Conservation (phyloP, 2,888 invertebrate genomes). For the Pinctada fucata region DNA sequence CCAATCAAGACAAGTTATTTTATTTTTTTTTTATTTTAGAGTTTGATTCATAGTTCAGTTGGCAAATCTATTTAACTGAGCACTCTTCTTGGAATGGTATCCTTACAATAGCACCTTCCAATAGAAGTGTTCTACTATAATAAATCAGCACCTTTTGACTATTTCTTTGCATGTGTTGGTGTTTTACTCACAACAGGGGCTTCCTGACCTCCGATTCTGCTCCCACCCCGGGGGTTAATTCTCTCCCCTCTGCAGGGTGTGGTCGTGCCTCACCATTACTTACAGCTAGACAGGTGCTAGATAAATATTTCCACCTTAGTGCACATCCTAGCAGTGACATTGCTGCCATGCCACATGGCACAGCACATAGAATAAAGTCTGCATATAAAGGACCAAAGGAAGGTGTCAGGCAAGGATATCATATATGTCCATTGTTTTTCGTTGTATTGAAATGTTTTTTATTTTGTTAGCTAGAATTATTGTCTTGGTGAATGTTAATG, state of each 20-base stretch:
- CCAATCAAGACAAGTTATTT: too few relatives aligned
- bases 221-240: conserved; percentile 11
- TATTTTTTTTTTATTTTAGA: too few relatives aligned
- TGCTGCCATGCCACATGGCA: conserved; percentile 29
- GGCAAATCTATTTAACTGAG: too few relatives aligned
- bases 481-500: conserved; percentile 5
- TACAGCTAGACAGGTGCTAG: conserved; percentile 59
- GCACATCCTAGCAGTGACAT: conserved; percentile 42
- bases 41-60: too few relatives aligned
- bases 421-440: conserved; percentile 22
- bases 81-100: too few relatives aligned
- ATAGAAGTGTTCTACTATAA: too few relatives aligned
- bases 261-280: conserved; percentile 56
- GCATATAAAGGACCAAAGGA: conserved; percentile 38
- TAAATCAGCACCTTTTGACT: neutral
- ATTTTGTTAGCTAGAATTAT: conserved; percentile 5
- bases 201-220: conserved; percentile 45
- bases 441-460: neutral
- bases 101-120: too few relatives aligned
- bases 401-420: conserved; percentile 54
- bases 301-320: conserved; percentile 61
- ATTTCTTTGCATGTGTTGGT: conserved; percentile 37
- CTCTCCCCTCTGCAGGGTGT: conserved; percentile 39
- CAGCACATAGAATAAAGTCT: conserved; percentile 40
- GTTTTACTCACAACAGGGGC: conserved; percentile 55